Base-by-base conservation (phyloP, 1,140 invertebrate genomes). In the Trachymyrmex septentrionalis region DNA sequence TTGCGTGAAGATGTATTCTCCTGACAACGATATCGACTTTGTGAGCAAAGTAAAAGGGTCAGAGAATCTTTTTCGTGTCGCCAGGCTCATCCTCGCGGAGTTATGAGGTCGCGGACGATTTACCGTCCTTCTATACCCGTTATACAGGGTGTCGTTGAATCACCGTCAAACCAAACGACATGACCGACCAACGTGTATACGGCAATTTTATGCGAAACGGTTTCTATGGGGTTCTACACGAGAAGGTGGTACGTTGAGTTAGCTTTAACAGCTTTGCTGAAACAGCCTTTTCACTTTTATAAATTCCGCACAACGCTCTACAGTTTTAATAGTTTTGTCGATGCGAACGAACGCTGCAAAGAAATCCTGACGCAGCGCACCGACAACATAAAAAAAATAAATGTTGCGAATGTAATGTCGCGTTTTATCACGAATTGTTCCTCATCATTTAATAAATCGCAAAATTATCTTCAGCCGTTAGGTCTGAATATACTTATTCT, bases 81-180 rank as follows among this genome's bases (percentile, higher is more conserved):
- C 21, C 82, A 44, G 24, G n/a, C 48, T 85, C 73, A 85, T 66
- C 27, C 73, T 63, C 19, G 30, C 59, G 24, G 34, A 27, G 50
- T 85, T 85, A 85, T 66, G 48, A 48, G 61, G 61, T 78, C 73
- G 61, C 48, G 73, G 27, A 59, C 73, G 73, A 85, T 85, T 85
- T 85, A 85, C 61, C 59, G 30, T 2, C 61, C 30, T 78, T 44
- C 50, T 50, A 61, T 85, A 48, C 9, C 48, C 27, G 57, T 77
- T 85, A 78, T 78, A 85, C 38, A 78, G 21, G 82, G 61, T 85
- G 48, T 66, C 72, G 61, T 85, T 30, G 72, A 85, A 85, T 85
- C 48, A 78, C 48, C 48, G 73, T 76, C 21, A 44, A 66, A 27
- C 16, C 44, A 48, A 67, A 75, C 61, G 59, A 50, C 27, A 44